A percentile compares a stretch with the other conserved stretches of the same genome.
Conservation (phyloP, 2,797 vertebrate genomes). For the Semotilus atromaculatus region DNA sequence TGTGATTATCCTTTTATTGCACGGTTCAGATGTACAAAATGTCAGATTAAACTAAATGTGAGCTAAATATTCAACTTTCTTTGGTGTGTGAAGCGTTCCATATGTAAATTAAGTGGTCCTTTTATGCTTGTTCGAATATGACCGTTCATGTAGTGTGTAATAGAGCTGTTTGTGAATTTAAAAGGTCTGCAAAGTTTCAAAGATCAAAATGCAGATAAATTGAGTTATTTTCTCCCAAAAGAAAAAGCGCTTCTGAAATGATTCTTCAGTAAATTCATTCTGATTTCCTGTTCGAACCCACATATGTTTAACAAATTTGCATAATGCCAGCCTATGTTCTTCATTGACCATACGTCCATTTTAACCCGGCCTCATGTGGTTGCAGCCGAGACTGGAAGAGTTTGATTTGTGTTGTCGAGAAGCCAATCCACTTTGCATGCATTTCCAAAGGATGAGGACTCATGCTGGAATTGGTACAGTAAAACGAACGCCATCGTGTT, state of each 20-base stretch:
- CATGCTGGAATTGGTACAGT: neutral
- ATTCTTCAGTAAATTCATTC: neutral
- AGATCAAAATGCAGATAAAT: neutral
- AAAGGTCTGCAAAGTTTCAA: neutral
- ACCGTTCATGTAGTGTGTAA: neutral
- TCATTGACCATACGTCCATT: neutral
- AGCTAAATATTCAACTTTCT: neutral
- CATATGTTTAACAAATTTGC: neutral
- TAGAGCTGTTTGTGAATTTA: neutral
- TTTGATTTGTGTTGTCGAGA: neutral
- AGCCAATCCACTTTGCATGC: neutral
- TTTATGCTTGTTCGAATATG: neutral
- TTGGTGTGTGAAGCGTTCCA: neutral
- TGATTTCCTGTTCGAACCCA: neutral
- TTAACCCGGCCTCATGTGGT: neutral
- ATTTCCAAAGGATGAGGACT: neutral
- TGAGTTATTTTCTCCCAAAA: neutral
- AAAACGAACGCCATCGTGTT: neutral
- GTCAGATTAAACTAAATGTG: neutral
- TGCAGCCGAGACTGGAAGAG: neutral
- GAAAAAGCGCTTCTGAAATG: neutral
- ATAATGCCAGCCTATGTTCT: neutral
- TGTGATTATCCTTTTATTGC: neutral
- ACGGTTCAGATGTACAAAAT: neutral
- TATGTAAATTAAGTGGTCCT: neutral